Evolutionary conservation across 2,888 invertebrate genomes (phyloP).

Genomic region (Epsilonema sp.): DNA sequence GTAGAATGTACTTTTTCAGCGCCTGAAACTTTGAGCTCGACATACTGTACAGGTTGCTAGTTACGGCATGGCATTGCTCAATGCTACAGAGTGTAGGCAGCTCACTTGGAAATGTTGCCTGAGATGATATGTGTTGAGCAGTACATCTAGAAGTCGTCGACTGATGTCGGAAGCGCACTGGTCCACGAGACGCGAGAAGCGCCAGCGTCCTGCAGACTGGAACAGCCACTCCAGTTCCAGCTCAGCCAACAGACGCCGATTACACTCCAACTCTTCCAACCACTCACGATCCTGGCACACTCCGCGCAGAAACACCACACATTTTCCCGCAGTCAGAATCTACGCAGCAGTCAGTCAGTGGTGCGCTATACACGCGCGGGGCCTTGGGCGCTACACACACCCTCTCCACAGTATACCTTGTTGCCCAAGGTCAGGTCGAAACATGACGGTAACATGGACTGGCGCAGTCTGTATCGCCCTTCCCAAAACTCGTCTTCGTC

Average conservation of each 20-base stretch:
- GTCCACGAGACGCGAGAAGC: too few species aligned
- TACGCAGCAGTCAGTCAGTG: too few species aligned
- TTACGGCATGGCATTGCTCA: conserved; percentile 41
- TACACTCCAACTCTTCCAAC: background rate
- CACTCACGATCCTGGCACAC: background rate
- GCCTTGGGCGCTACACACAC: too few species aligned
- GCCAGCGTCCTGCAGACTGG: too few species aligned
- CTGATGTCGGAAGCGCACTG: background rate
- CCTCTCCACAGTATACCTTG: too few species aligned
- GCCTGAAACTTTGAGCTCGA: too few species aligned
- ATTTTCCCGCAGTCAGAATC: background rate
- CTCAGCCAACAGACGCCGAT: background rate
- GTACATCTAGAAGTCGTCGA: background rate
- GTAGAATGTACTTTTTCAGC: conserved; percentile 63
- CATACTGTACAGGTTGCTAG: too few species aligned
- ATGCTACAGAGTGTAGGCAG: background rate
- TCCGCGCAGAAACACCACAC: background rate
- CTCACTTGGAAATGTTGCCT: background rate
- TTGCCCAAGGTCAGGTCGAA: too few species aligned
- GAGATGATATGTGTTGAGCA: background rate
- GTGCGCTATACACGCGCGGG: too few species aligned
- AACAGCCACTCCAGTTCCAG: background rate
- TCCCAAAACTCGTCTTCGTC: too few species aligned
- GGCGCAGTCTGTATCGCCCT: too few species aligned
- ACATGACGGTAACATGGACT: too few species aligned